A percentile compares a stretch with the other conserved stretches of the same genome.
phyloP scores from a whole-genome alignment of 2,113 vertebrate genomes.

The Chionodraco myersi region DNA sequence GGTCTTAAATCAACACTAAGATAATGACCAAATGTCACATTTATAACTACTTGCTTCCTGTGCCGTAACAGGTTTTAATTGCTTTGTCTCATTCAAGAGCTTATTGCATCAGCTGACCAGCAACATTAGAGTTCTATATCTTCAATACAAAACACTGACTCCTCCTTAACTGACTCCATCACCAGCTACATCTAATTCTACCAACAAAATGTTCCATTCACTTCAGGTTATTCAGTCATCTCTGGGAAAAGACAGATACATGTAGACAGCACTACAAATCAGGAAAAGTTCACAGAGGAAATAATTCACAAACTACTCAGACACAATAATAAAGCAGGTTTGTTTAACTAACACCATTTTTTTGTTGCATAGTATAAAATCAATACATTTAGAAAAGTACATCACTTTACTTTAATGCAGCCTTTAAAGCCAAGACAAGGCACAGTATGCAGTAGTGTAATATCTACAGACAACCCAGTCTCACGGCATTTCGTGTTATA shows the following conservation, averaged over 20 bases:
- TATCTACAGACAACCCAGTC: too few species aligned
- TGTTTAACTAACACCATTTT: too few species aligned
- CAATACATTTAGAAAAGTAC: too few species aligned
- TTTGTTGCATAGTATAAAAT: too few species aligned
- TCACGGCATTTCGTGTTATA: too few species aligned
- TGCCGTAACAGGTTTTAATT: not conserved
- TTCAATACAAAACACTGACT: too few species aligned
- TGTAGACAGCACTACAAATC: not conserved
- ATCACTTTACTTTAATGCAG: too few species aligned
- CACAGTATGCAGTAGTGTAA: too few species aligned
- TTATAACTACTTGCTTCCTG: not conserved
- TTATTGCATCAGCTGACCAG: not conserved
- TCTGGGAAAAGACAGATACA: not conserved
- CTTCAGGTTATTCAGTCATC: not conserved
- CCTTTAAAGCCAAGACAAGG: too few species aligned
- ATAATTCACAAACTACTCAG: not conserved
- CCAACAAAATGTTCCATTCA: not conserved
- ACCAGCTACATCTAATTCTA: not conserved
- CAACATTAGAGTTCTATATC: not conserved
- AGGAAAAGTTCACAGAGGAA: not conserved
- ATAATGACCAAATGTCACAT: not conserved
- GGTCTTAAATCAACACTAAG: conserved; percentile 12
- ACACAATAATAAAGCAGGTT: too few species aligned
- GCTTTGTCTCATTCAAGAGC: not conserved
- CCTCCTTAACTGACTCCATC: not conserved